Evolutionary conservation across 2,888 invertebrate species (phyloP).

Genomic region (Caenorhabditis sulstoni): DNA sequence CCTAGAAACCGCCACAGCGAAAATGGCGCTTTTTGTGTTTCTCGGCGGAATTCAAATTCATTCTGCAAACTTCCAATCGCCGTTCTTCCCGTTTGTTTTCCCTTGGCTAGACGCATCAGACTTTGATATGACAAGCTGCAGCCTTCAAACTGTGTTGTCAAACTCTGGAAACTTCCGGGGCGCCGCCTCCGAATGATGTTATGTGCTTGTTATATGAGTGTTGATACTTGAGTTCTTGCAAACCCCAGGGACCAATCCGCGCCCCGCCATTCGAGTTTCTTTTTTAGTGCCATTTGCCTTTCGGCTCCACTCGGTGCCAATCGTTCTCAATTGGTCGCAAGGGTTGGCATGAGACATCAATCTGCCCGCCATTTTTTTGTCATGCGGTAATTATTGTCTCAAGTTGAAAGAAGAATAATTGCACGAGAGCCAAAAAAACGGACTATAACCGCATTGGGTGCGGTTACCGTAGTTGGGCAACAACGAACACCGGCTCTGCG

Average conservation of each 20-base stretch:
- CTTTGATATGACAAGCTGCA: slow-evolving; percentile 29
- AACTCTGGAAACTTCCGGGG: slow-evolving; percentile 23
- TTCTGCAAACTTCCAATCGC: too few species aligned
- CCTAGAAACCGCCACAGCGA: slow-evolving; percentile 7
- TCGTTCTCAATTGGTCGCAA: slow-evolving; percentile 49
- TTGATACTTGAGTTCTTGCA: slow-evolving; percentile 55
- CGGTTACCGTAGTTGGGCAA: too few species aligned
- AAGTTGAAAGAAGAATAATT: slow-evolving; percentile 20
- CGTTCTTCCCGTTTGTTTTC: neutral
- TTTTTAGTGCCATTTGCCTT: slow-evolving; percentile 48
- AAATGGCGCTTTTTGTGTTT: neutral
- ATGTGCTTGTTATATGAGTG: slow-evolving; percentile 59
- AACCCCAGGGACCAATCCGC: slow-evolving; percentile 43
- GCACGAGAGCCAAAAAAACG: too few species aligned
- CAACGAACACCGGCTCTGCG: neutral
- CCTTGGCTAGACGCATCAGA: neutral
- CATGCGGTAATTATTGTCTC: slow-evolving; percentile 52
- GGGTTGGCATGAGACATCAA: slow-evolving; percentile 48
- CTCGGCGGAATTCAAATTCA: neutral
- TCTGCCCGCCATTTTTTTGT: slow-evolving; percentile 36
- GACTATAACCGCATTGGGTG: too few species aligned
- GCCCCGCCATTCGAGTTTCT: slow-evolving; percentile 37
- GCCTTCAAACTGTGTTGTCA: slow-evolving; percentile 31
- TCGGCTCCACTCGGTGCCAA: slow-evolving; percentile 6
- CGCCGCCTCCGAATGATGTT: slow-evolving; percentile 47